phyloP scores from a whole-genome alignment of 2,113 vertebrate genomes.

The Gnathonemus longibarbis region DNA sequence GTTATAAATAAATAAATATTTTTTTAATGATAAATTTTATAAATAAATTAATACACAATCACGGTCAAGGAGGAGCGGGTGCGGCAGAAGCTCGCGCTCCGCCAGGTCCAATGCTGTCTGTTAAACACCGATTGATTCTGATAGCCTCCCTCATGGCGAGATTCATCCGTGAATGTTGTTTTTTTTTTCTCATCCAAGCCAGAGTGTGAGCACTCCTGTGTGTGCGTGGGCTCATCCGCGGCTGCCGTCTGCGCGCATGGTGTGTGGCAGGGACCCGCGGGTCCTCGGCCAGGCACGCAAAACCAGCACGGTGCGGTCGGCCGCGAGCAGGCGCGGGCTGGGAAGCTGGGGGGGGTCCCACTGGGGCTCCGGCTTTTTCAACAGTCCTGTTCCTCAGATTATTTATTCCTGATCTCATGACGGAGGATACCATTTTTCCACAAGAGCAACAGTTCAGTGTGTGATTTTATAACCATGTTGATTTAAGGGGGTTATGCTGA shows the following conservation, averaged over 20 bases:
- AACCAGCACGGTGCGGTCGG: background rate
- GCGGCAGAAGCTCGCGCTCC: too few species aligned
- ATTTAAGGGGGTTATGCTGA: background rate
- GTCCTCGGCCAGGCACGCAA: background rate
- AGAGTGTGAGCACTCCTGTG: background rate
- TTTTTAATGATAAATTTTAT: background rate
- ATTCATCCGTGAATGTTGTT: background rate
- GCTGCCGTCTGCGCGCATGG: background rate
- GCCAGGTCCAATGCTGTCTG: background rate
- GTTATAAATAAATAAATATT: background rate
- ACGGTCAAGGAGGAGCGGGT: background rate
- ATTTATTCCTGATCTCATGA: background rate
- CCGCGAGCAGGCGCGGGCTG: background rate
- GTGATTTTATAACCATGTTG: background rate
- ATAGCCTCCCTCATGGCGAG: background rate
- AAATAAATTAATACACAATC: background rate
- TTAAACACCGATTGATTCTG: background rate
- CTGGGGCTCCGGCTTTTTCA: background rate
- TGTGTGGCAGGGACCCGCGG: background rate
- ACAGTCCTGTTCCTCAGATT: background rate
- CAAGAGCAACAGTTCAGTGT: background rate
- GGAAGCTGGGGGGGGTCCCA: background rate
- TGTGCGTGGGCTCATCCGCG: background rate
- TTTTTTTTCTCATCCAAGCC: background rate
- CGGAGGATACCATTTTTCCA: background rate